Evolutionary conservation across 2,888 invertebrate genomes (phyloP).

Genomic region (Melanchra persicariae): DNA sequence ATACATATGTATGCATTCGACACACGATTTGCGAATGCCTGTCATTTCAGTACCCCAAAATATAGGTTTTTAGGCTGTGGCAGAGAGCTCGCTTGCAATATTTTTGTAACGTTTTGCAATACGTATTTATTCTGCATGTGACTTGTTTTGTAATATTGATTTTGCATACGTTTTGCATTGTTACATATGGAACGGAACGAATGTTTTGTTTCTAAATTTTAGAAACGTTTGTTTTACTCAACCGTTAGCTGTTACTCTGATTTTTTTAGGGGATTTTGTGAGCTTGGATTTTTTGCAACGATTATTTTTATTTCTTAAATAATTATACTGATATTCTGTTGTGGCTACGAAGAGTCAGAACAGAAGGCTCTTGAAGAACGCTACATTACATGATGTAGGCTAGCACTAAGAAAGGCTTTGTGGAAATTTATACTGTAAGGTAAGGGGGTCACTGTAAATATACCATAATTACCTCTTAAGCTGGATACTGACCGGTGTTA

Average conservation of each 20-base stretch:
- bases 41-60: slow-evolving; percentile 44
- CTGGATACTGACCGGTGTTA: too few species aligned
- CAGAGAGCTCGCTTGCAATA: slow-evolving; percentile 26
- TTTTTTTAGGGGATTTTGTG: neutral
- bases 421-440: too few species aligned
- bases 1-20: slow-evolving; percentile 43
- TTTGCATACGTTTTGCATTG: slow-evolving; percentile 55
- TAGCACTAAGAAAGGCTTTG: too few species aligned
- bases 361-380: too few species aligned
- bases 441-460: too few species aligned
- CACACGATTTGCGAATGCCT: slow-evolving; percentile 30
- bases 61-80: slow-evolving; percentile 50
- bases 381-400: too few species aligned
- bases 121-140: slow-evolving; percentile 55
- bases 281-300: neutral
- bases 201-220: slow-evolving; percentile 54
- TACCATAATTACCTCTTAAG: too few species aligned
- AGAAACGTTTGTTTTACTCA: slow-evolving; percentile 30
- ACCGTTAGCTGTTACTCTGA: neutral
- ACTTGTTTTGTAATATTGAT: slow-evolving; percentile 57
- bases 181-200: slow-evolving; percentile 64
- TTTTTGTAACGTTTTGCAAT: slow-evolving; percentile 60
- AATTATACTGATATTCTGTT: too few species aligned
- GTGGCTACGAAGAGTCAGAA: too few species aligned
- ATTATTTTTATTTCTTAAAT: too few species aligned